Evolutionary conservation across 2,888 invertebrate genomes (phyloP).

Genomic region (Drosophila diplacantha): DNA sequence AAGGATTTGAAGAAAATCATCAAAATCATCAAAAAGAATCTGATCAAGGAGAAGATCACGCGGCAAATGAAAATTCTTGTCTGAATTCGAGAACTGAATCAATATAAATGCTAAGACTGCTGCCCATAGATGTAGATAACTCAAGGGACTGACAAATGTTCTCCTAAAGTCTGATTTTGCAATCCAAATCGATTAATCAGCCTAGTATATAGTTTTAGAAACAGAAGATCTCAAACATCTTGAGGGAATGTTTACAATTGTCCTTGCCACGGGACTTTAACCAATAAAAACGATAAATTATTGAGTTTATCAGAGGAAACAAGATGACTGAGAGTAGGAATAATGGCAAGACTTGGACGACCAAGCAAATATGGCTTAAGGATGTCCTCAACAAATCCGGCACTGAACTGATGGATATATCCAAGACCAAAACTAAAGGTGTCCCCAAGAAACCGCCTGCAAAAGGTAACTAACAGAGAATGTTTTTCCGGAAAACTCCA

Average conservation of each 20-base stretch:
- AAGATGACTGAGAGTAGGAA: slow-evolving; percentile 72
- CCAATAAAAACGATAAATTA: slow-evolving; percentile 16
- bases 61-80: slow-evolving; percentile 69
- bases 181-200: slow-evolving; percentile 24
- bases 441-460: slow-evolving; percentile 45
- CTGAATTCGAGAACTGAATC: slow-evolving; percentile 31
- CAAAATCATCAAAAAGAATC: slow-evolving; percentile 67
- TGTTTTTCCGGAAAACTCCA: slow-evolving; percentile 24
- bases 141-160: slow-evolving; percentile 46
- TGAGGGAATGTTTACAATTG: slow-evolving; percentile 14
- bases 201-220: slow-evolving; percentile 7
- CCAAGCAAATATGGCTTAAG: slow-evolving; percentile 79
- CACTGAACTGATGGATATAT: slow-evolving; percentile 76
- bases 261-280: slow-evolving; percentile 6
- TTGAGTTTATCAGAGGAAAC: slow-evolving; percentile 4
- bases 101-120: slow-evolving; percentile 48
- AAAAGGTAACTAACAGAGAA: slow-evolving; percentile 69
- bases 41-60: slow-evolving; percentile 63
- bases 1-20: slow-evolving; percentile 70
- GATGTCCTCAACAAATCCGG: slow-evolving; percentile 78
- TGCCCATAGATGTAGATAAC: slow-evolving; percentile 16
- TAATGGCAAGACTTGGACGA: slow-evolving; percentile 65
- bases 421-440: slow-evolving; percentile 64
- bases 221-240: slow-evolving; percentile 41
- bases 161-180: slow-evolving; percentile 49